Evolutionary conservation across 2,113 vertebrate genomes (phyloP).

Genomic region (Oreochromis aureus): DNA sequence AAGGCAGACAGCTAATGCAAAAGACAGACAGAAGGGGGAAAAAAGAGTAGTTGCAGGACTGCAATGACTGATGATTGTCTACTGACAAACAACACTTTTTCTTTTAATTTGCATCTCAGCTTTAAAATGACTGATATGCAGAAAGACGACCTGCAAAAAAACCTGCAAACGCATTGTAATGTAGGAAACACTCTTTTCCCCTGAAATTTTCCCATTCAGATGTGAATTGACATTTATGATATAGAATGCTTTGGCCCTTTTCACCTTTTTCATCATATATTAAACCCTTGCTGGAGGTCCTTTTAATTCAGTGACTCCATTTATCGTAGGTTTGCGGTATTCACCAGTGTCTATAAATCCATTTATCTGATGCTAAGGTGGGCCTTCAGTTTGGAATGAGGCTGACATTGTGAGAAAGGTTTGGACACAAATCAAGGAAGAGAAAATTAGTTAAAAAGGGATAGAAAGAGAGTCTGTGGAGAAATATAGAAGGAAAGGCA

Average conservation of each 20-base stretch:
- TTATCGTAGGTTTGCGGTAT: conserved; percentile 90
- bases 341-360: conserved; percentile 97
- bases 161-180: background rate
- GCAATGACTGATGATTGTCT: background rate
- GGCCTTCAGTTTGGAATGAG: conserved; percentile 87
- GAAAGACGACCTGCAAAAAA: background rate
- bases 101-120: background rate
- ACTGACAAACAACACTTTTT: background rate
- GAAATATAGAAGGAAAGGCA: background rate
- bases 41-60: conserved; percentile 47
- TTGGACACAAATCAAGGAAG: conserved; percentile 34
- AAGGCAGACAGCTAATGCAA: background rate
- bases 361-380: conserved; percentile 82
- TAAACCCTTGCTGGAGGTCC: conserved; percentile 64
- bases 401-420: conserved; percentile 22
- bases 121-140: background rate
- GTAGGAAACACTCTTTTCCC: background rate
- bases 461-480: conserved; percentile 35
- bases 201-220: background rate
- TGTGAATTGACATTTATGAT: conserved; percentile 32
- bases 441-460: conserved; percentile 60
- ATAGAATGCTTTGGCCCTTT: conserved; percentile 1
- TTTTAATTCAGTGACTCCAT: conserved; percentile 88
- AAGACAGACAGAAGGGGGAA: background rate
- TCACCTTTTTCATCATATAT: conserved; percentile 20